These are phyloP conservation scores for Ctenicera cuprea DNA, from an alignment of 2,888 invertebrate species.

Conservation along the genomic window DNA sequence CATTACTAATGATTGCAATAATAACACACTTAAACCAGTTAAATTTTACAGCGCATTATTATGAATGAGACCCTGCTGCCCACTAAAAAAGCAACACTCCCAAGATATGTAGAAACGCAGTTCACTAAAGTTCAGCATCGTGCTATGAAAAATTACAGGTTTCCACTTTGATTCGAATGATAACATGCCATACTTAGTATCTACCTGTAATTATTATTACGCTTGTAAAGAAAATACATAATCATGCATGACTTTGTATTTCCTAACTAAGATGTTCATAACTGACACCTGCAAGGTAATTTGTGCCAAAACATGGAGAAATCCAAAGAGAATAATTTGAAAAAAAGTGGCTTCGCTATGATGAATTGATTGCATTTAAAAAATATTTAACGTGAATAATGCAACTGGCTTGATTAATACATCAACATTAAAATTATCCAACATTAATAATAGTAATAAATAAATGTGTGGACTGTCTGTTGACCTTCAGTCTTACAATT, in stretches of 20 bases:
- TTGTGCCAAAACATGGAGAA: too few species aligned
- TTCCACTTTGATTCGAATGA: conserved; percentile 27
- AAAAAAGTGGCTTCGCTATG: too few species aligned
- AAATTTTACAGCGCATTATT: conserved; percentile 3
- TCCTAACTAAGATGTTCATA: not conserved
- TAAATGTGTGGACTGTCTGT: not conserved
- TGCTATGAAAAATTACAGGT: conserved; percentile 33
- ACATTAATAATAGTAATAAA: conserved; percentile 1
- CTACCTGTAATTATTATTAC: conserved; percentile 25
- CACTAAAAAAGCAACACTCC: conserved; percentile 34
- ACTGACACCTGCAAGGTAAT: too few species aligned
- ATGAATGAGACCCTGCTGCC: conserved; percentile 6
- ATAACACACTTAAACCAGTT: not conserved
- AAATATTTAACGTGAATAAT: too few species aligned
- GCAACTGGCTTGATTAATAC: not conserved
- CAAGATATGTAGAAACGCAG: conserved; percentile 32
- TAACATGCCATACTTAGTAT: conserved; percentile 11
- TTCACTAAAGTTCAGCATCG: conserved; percentile 38
- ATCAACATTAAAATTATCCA: not conserved
- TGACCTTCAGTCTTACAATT: conserved; percentile 22
- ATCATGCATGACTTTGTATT: not conserved
- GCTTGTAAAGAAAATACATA: not conserved
- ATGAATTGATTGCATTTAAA: too few species aligned
- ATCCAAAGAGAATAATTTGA: too few species aligned
- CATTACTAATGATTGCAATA: not conserved